A percentile compares a stretch with the other conserved stretches of the same genome.
These are phyloP conservation scores for Eulemur albifrons DNA, from an alignment of 2,797 vertebrate genomes.

Conservation along the genomic window DNA sequence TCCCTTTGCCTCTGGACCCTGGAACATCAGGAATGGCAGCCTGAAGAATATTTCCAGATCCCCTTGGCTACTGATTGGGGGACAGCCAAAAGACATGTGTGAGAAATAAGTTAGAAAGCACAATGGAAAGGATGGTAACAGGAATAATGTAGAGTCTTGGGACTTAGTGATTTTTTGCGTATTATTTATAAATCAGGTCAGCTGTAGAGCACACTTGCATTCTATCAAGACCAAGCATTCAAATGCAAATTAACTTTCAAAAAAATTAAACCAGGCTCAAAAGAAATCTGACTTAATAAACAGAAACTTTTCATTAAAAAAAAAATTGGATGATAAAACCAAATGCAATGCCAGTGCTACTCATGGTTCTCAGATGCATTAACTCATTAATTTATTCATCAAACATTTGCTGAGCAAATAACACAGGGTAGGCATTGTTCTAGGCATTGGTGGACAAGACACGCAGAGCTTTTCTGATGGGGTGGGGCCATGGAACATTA, in stretches of 20 bases:
- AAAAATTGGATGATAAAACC: not conserved
- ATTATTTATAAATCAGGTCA: not conserved
- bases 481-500: not conserved
- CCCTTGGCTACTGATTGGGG: not conserved
- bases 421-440: not conserved
- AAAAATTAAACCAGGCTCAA: not conserved
- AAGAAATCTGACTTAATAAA: not conserved
- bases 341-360: not conserved
- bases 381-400: not conserved
- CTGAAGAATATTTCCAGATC: not conserved
- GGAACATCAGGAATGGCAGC: not conserved
- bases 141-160: not conserved
- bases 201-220: not conserved
- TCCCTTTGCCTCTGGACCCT: not conserved
- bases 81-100: not conserved
- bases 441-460: not conserved
- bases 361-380: not conserved
- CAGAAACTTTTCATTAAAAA: not conserved
- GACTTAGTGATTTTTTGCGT: not conserved
- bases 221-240: not conserved
- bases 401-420: not conserved
- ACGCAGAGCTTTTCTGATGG: not conserved
- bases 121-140: not conserved
- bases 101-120: not conserved
- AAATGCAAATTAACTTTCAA: slow-evolving; percentile 6